Percentiles rank a stretch among this genome's conserved stretches.
These are phyloP conservation scores for Zaprionus vittiger DNA, from an alignment of 1,140 invertebrate species.

Conservation along the genomic window DNA sequence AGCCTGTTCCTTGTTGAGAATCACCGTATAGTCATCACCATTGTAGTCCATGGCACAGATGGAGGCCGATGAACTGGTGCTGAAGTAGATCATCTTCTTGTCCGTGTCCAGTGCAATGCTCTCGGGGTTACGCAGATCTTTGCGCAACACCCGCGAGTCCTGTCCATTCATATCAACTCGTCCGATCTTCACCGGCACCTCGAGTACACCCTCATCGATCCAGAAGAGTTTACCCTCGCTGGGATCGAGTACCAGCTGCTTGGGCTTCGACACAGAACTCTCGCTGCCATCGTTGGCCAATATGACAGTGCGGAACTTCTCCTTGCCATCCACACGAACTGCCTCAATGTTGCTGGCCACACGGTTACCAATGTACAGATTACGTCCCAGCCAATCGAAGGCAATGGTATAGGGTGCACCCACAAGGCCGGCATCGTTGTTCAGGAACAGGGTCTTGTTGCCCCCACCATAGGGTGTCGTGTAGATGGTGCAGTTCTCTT, in stretches of 20 bases:
- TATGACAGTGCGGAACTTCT: constrained; percentile 93
- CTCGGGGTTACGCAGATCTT: constrained; percentile 90
- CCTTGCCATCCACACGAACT: constrained; percentile 93
- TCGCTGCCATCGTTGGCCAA: constrained; percentile 95
- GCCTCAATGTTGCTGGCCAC: constrained; percentile 97
- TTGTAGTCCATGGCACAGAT: constrained; percentile 91
- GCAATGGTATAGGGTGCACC: constrained; percentile 96
- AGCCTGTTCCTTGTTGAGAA: constrained; percentile 89
- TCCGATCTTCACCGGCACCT: constrained; percentile 95
- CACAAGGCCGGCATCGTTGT: constrained; percentile 91
- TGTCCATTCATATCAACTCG: constrained; percentile 97
- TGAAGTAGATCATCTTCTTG: constrained; percentile 94
- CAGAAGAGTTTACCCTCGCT: constrained; percentile 96
- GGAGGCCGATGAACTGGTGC: constrained; percentile 90
- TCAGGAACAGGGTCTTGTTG: constrained; percentile 94
- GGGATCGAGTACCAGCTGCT: constrained; percentile 95
- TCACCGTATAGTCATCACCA: constrained; percentile 88
- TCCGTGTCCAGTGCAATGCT: constrained; percentile 94
- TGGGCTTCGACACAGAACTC: constrained; percentile 94
- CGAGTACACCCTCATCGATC: constrained; percentile 97
- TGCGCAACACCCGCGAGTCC: constrained; percentile 89
- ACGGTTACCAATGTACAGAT: constrained; percentile 97
- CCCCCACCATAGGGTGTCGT: constrained; percentile 93
- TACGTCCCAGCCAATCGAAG: constrained; percentile 98
- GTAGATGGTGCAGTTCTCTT: constrained; percentile 92